Evolutionary conservation across 1,140 invertebrate species (phyloP), one percentile per base, ranked within the genome.

Genomic region (Venustaconcha ellipsiformis): DNA sequence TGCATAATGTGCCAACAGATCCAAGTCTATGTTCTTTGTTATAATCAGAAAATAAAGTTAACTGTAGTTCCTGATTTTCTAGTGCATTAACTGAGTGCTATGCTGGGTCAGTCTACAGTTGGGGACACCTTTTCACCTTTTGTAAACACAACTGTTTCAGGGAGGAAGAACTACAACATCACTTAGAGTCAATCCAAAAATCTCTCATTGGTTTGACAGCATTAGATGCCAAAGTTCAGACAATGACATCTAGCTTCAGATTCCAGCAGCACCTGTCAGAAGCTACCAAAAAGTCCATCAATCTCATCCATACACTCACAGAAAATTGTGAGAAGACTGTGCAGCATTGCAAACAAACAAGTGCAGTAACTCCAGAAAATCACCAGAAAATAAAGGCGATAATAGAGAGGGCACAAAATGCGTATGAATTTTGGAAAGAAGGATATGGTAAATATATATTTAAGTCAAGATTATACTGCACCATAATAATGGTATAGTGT

Each of bases 91-190:
- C 5, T 37, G 37, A 37, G 2, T 37, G 37, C 1, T 3, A 0
- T 6, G 37, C 37, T 37, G 1, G 37, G 37, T 37, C 37, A 6
- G 37, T 37, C 37, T 37, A 5, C 37, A 37, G 37, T 37, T 37
- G 37, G 37, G 37, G 8, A 5, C 37, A 37, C 37, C 37, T 37
- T 37, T 37, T 37, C 37, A 37, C 37, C 37, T 37, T 37, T 37
- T 37, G 37, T 8, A 37, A 37, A 37, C 37, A 37, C 37, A 37
- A 37, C 4, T 26, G 57, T 67, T 64, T 56, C n/a, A 82, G 81
- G 56, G 78, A 82, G 59, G 65, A 70, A 76, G 81, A 83, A 64
- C 75, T 79, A 37, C 74, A 72, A 71, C 79, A 80, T 56, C 70
- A 71, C 58, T 60, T 68, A 64, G 70, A 79, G n/a, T 79, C 71